These are phyloP conservation scores for Eubasilissa splendida DNA, from an alignment of 2,888 invertebrate genomes.

Conservation along the genomic window DNA sequence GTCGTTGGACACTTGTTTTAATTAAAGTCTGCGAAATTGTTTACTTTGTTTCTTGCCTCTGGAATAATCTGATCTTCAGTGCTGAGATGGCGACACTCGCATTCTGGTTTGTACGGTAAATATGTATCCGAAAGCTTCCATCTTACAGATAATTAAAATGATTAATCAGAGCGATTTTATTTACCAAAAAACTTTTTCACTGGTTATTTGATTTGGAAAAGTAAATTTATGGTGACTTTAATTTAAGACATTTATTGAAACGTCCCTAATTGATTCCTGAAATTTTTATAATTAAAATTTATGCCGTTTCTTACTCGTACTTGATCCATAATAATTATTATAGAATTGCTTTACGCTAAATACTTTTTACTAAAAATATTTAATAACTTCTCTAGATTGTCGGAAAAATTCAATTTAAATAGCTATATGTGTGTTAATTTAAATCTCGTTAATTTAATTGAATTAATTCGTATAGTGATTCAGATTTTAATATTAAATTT, in stretches of 20 bases:
- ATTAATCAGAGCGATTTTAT: not conserved
- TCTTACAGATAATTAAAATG: slow-evolving; percentile 35
- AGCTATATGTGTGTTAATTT: too few species aligned
- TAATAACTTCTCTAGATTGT: too few species aligned
- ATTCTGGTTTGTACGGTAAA: slow-evolving; percentile 23
- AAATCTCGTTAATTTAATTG: too few species aligned
- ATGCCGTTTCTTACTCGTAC: not conserved
- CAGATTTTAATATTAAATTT: too few species aligned
- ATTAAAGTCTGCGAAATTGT: slow-evolving; percentile 44
- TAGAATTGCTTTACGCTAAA: too few species aligned
- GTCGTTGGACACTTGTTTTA: slow-evolving; percentile 43
- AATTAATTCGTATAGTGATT: too few species aligned
- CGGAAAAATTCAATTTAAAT: too few species aligned
- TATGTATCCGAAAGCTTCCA: slow-evolving; percentile 7
- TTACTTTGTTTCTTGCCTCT: slow-evolving; percentile 41
- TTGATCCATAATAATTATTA: too few species aligned
- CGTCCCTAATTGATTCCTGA: not conserved
- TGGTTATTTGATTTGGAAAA: slow-evolving; percentile 19
- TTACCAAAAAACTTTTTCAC: slow-evolving; percentile 1
- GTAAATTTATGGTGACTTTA: not conserved
- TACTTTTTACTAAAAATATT: too few species aligned
- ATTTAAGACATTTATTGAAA: too few species aligned
- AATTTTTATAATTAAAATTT: too few species aligned
- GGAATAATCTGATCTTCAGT: slow-evolving; percentile 42
- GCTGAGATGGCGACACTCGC: slow-evolving; percentile 32